Conservation (phyloP, 2,888 invertebrate species). For the Patella caerulea region DNA sequence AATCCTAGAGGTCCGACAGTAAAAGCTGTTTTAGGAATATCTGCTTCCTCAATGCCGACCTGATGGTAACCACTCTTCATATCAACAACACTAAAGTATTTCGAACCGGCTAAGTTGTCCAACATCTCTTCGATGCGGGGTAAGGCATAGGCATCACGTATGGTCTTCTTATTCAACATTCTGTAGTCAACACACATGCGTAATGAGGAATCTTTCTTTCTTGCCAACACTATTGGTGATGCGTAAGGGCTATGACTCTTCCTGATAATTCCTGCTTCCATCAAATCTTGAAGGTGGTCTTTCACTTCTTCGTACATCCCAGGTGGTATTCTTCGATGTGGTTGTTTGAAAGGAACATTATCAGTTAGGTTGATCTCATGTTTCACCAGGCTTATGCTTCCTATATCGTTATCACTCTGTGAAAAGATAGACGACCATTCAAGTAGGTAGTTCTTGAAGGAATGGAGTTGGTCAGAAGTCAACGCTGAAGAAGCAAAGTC, state of each 20-base stretch:
- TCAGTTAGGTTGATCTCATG: too few relatives aligned
- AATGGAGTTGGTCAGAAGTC: neutral
- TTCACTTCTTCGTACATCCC: slow-evolving; percentile 29
- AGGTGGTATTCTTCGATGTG: neutral
- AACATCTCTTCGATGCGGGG: too few relatives aligned
- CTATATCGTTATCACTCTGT: slow-evolving; percentile 1
- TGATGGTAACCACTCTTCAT: too few relatives aligned
- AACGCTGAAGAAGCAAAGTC: neutral
- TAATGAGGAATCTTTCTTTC: neutral
- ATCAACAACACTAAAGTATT: too few relatives aligned
- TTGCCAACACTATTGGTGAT: neutral
- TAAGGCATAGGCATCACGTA: too few relatives aligned
- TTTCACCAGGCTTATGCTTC: too few relatives aligned
- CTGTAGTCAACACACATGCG: neutral
- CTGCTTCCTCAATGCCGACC: too few relatives aligned
- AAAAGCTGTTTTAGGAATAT: too few relatives aligned
- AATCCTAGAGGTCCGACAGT: neutral
- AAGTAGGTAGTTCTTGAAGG: neutral
- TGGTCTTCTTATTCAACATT: slow-evolving; percentile 5
- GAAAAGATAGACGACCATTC: neutral
- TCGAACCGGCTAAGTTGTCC: neutral
- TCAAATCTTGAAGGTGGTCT: slow-evolving; percentile 30
- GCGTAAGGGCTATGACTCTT: slow-evolving; percentile 19
- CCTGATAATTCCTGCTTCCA: slow-evolving; percentile 24
- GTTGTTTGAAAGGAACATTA: too few relatives aligned